Evolutionary conservation across 2,888 invertebrate species (phyloP).

Genomic region (Panorpa germanica): DNA sequence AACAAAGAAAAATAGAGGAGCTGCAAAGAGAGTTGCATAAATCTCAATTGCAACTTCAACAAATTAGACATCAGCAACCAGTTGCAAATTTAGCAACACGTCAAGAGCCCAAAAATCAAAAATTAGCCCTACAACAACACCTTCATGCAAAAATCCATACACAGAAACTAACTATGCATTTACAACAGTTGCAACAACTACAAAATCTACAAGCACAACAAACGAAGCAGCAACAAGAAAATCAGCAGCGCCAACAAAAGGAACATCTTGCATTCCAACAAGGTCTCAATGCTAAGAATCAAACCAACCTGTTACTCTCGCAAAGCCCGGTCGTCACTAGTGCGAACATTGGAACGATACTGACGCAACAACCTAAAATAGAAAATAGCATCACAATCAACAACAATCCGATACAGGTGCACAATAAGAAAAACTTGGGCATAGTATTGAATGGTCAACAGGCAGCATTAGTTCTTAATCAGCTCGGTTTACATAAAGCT

Average conservation of each 20-base stretch:
- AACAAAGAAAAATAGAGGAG: conserved; percentile 74
- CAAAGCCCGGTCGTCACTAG: conserved; percentile 6
- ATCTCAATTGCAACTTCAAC: conserved; percentile 58
- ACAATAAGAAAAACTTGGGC: conserved; percentile 26
- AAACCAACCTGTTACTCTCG: conserved; percentile 15
- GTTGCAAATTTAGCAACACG: conserved; percentile 18
- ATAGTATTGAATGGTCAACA: conserved; percentile 43
- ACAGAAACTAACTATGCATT: conserved; percentile 31
- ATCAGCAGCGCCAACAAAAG: conserved; percentile 15
- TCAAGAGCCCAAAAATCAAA: conserved; percentile 22
- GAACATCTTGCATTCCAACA: conserved; percentile 24
- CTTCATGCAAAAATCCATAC: conserved; percentile 52
- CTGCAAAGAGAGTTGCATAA: conserved; percentile 63
- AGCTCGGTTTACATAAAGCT: conserved; percentile 26
- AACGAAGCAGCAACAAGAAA: conserved; percentile 16
- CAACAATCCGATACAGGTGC: conserved; percentile 8
- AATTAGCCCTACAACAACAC: conserved; percentile 38
- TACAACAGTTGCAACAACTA: conserved; percentile 34
- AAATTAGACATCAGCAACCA: conserved; percentile 39
- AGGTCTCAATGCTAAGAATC: conserved; percentile 24
- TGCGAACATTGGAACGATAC: conserved; percentile 13
- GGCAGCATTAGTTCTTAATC: conserved; percentile 29
- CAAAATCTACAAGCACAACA: conserved; percentile 20
- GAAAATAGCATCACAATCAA: conserved; percentile 10
- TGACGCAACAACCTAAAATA: conserved; percentile 8